Percentiles rank a stretch among this genome's conserved stretches.
phyloP scores from a whole-genome alignment of 2,797 vertebrate species.

The Arremon brunneinucha region DNA sequence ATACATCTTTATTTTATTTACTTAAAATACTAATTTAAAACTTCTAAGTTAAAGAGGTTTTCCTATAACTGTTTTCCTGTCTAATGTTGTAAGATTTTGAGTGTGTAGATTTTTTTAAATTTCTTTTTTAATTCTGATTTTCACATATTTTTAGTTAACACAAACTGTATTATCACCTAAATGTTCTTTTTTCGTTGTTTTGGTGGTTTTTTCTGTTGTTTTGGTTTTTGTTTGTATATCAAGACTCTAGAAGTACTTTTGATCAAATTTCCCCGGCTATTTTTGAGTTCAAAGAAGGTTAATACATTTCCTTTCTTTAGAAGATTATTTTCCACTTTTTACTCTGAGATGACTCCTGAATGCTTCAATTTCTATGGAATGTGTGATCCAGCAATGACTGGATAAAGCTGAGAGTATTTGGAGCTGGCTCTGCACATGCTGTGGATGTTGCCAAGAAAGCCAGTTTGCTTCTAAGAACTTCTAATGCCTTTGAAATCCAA shows the following conservation, averaged over 20 bases:
- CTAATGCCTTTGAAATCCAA: neutral
- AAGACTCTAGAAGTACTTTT: neutral
- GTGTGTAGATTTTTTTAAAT: neutral
- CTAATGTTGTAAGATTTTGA: neutral
- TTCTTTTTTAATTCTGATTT: neutral
- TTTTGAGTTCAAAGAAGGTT: neutral
- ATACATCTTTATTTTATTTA: neutral
- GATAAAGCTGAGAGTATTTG: neutral
- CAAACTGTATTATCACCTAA: neutral
- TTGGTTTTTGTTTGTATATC: neutral
- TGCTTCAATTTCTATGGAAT: neutral
- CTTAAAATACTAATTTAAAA: neutral
- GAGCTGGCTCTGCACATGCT: neutral
- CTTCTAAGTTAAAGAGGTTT: neutral
- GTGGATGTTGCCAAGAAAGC: neutral
- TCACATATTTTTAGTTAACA: neutral
- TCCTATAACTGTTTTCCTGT: neutral
- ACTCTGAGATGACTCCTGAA: neutral
- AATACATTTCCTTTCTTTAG: neutral
- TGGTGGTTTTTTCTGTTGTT: too few relatives aligned
- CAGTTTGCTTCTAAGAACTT: neutral
- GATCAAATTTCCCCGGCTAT: neutral
- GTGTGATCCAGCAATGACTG: neutral
- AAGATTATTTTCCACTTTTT: neutral
- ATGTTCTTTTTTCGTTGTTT: neutral